Conservation (phyloP, 2,797 vertebrate species). For the Pempheris klunzingeri region DNA sequence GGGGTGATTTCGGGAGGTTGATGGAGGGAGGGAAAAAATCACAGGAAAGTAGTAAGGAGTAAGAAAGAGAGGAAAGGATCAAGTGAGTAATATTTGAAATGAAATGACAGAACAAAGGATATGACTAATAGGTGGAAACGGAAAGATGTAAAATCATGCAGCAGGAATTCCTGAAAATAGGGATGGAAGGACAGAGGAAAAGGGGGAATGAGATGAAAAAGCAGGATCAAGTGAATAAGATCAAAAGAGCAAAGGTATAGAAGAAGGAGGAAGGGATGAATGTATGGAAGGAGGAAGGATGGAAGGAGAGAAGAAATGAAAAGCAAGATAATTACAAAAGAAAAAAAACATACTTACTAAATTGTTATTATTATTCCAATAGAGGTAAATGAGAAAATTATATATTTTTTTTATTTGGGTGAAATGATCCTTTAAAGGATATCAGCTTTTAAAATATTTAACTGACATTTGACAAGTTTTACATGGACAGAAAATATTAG, state of each 20-base stretch:
- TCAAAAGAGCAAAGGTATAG: not conserved
- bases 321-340: conserved; percentile 1
- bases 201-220: not conserved
- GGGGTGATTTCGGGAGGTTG: conserved; percentile 2
- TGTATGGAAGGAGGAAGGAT: not conserved
- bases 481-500: conserved; percentile 35
- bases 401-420: not conserved
- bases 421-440: conserved; percentile 15
- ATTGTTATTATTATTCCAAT: not conserved
- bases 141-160: conserved; percentile 4
- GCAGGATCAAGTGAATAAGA: conserved; percentile 12
- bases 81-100: conserved; percentile 57
- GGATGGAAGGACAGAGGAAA: conserved; percentile 3
- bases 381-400: not conserved
- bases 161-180: conserved; percentile 27
- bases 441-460: conserved; percentile 14
- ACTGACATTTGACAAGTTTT: conserved; percentile 31
- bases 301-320: not conserved
- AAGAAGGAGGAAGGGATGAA: not conserved
- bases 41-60: conserved; percentile 24
- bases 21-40: conserved; percentile 1
- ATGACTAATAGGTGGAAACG: conserved; percentile 51
- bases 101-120: conserved; percentile 34
- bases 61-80: conserved; percentile 31
- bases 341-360: not conserved